These are phyloP conservation scores for Piscicola geometra DNA, from an alignment of 2,888 invertebrate species.

Conservation along the genomic window DNA sequence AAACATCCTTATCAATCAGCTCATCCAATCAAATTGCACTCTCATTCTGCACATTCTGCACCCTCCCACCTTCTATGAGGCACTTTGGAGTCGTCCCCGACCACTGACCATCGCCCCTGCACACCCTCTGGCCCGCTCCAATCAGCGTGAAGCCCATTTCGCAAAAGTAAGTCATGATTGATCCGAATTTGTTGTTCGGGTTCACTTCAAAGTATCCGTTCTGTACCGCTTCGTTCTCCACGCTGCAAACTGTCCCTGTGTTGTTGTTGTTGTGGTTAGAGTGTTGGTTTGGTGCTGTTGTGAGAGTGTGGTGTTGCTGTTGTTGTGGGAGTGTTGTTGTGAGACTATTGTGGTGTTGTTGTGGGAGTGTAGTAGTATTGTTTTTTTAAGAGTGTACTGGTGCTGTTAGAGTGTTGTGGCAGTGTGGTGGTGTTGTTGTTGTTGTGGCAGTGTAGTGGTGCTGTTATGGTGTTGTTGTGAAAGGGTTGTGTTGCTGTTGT, in stretches of 20 bases:
- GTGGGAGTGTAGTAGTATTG: too few relatives aligned
- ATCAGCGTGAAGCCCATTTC: constrained; percentile 54
- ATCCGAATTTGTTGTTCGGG: constrained; percentile 49
- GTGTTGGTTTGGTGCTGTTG: background rate
- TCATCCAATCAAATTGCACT: constrained; percentile 10
- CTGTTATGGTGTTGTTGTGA: too few relatives aligned
- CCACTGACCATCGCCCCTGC: constrained; percentile 58
- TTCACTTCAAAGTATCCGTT: constrained; percentile 53
- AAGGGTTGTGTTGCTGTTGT: too few relatives aligned
- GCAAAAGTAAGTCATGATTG: constrained; percentile 50
- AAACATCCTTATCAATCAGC: constrained; percentile 38
- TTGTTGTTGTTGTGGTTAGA: background rate
- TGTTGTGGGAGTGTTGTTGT: too few relatives aligned
- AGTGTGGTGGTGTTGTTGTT: too few relatives aligned
- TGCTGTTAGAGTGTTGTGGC: too few relatives aligned
- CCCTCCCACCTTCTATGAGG: constrained; percentile 38
- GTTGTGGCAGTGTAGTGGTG: too few relatives aligned
- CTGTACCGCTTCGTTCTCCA: constrained; percentile 47
- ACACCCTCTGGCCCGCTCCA: constrained; percentile 54
- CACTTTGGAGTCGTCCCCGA: constrained; percentile 55
- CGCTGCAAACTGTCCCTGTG: constrained; percentile 52
- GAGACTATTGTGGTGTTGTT: too few relatives aligned
- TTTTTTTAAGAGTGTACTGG: too few relatives aligned
- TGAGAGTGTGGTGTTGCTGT: too few relatives aligned
- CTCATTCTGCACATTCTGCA: background rate